These are phyloP conservation scores for Lynx canadensis DNA, from an alignment of 2,113 vertebrate species.

Conservation along the genomic window DNA sequence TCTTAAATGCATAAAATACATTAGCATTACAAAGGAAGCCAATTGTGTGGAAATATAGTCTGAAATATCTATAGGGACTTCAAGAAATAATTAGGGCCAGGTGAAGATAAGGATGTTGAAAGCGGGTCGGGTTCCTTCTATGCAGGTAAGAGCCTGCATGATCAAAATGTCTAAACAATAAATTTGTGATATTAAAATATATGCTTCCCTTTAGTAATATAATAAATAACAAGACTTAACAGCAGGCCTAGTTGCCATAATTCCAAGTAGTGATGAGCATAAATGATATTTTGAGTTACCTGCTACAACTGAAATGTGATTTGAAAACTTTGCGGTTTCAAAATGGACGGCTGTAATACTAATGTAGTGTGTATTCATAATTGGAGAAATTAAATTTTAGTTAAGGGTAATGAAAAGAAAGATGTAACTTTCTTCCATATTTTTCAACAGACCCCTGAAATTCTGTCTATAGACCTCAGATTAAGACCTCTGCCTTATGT, in stretches of 20 bases:
- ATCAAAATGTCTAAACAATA: not conserved
- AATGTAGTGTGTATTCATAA: not conserved
- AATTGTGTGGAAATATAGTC: not conserved
- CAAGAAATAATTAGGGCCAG: not conserved
- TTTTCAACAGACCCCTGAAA: not conserved
- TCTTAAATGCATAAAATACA: not conserved
- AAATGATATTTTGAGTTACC: not conserved
- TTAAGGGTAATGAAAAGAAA: conserved; percentile 19
- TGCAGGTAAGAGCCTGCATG: not conserved
- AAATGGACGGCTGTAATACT: not conserved
- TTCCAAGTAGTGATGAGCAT: not conserved
- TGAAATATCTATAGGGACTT: not conserved
- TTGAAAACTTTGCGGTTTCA: not conserved
- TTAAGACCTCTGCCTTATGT: not conserved
- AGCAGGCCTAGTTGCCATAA: not conserved
- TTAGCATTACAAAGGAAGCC: not conserved
- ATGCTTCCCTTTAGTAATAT: not conserved
- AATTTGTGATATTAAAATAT: conserved; percentile 1
- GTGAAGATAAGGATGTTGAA: not conserved
- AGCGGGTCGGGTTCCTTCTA: not conserved
- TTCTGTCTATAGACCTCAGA: not conserved
- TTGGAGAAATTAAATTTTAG: not conserved
- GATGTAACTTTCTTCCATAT: not conserved
- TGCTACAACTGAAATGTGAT: not conserved
- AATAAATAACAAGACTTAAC: not conserved